phyloP scores from a whole-genome alignment of 2,888 invertebrate genomes.

The Pollenia griseotomentosa region DNA sequence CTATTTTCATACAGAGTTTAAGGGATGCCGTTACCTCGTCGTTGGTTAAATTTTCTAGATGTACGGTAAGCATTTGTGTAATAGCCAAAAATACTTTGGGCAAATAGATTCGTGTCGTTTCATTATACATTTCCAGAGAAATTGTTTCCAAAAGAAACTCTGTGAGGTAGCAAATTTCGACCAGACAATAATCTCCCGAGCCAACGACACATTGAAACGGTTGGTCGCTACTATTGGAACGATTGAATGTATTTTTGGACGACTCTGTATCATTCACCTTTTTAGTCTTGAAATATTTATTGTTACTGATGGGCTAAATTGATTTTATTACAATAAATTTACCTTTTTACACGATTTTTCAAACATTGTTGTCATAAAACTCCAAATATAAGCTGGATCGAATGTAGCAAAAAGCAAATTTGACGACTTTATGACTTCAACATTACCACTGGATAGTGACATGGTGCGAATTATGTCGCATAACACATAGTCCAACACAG shows the following conservation, averaged over 20 bases:
- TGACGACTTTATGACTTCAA: conserved; percentile 92
- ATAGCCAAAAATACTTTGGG: conserved; percentile 90
- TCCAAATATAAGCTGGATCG: conserved; percentile 94
- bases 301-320: neutral
- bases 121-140: conserved; percentile 90
- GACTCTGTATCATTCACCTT: conserved; percentile 73
- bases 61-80: conserved; percentile 86
- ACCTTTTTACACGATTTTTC: conserved; percentile 85
- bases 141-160: conserved; percentile 91
- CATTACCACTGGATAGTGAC: conserved; percentile 85
- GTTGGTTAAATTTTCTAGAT: conserved; percentile 84
- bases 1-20: conserved; percentile 89
- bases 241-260: conserved; percentile 63
- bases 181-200: conserved; percentile 87
- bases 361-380: conserved; percentile 89
- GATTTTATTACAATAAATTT: conserved; percentile 42
- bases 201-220: conserved; percentile 85
- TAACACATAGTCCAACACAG: conserved; percentile 90
- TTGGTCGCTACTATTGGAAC: conserved; percentile 73
- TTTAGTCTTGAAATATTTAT: conserved; percentile 74
- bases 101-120: conserved; percentile 90
- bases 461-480: conserved; percentile 90
- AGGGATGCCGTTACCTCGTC: conserved; percentile 88
- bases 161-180: conserved; percentile 89
- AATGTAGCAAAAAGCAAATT: conserved; percentile 93